phyloP scores from a whole-genome alignment of 2,797 vertebrate species.

The Pterois miles region DNA sequence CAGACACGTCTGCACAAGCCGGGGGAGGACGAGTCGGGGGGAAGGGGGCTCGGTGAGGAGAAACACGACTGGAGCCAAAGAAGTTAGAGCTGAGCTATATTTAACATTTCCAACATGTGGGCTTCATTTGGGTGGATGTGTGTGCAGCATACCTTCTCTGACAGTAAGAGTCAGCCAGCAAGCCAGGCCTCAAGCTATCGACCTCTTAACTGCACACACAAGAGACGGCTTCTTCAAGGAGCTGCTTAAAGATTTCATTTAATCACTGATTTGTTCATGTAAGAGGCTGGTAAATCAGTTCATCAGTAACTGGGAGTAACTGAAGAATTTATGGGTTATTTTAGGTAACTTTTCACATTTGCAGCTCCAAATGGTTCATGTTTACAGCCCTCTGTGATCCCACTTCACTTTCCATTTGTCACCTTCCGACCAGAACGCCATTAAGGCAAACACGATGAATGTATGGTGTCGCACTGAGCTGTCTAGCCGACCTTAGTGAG shows the following conservation, averaged over 20 bases:
- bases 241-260: background rate
- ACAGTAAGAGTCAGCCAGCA: conserved; percentile 51
- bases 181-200: conserved; percentile 2
- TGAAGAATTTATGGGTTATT: background rate
- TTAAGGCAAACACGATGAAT: background rate
- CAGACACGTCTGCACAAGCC: conserved; percentile 57
- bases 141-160: conserved; percentile 70
- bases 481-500: background rate
- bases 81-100: conserved; percentile 75
- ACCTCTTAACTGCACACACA: conserved; percentile 21
- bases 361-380: conserved; percentile 1
- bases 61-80: conserved; percentile 49
- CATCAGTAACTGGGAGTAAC: background rate
- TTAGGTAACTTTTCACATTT: background rate
- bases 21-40: conserved; percentile 17
- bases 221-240: background rate
- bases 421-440: background rate
- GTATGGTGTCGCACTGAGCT: background rate
- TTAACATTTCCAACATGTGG: conserved; percentile 82
- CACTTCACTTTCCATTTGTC: conserved; percentile 21
- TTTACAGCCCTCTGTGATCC: conserved; percentile 7
- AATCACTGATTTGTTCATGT: background rate
- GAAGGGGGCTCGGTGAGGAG: background rate
- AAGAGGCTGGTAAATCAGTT: background rate
- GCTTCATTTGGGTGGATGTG: conserved; percentile 75